Base-by-base conservation (phyloP, 2,888 invertebrate species). In the Andrena chrysosceles region DNA sequence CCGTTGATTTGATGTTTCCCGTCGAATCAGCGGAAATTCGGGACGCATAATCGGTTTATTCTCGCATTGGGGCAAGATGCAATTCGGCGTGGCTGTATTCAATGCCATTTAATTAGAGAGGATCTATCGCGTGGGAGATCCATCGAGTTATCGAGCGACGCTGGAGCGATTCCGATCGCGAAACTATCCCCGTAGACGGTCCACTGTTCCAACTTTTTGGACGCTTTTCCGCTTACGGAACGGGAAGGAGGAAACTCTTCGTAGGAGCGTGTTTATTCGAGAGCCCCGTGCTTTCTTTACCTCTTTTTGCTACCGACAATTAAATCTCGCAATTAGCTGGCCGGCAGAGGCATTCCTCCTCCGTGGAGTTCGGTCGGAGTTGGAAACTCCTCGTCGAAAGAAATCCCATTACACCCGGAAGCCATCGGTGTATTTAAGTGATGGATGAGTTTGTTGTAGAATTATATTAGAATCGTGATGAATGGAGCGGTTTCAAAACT, bases 281-380 rank as follows among this genome's bases (percentile, higher is more conserved):
- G 52, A 23, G 56, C 10, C 13, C 23, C n/a, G 33, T 13, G 52
- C 49, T 69, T 80, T 66, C 68, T 66, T 66, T 10, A n/a, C 56
- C 49, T 49, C 10, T 59, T 66, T 64, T 56, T 69, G 49, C 66
- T 66, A 42, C 23, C 10, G 16, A 42, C 66, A 81, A 81, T 81
- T 81, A 81, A 80, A 80, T 73, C 81, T 69, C 26, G 48, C 66
- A 80, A 80, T 80, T 81, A 69, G 81, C 74, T 54, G 81, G 29
- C 35, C 73, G 60, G 60, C n/a, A 31, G 33, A 8, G 59, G 49
- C 64, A 73, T 64, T 70, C 20, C 42, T 66, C 69, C 42, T 42
- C 26, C 71, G 52, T 5, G 67, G 49, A 8, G 67, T 54, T 81
- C 23, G 48, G 16, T 60, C 49, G 29, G 29, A 64, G 64, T 48